phyloP scores from a whole-genome alignment of 1,140 invertebrate species.

The Myzus persicae region DNA sequence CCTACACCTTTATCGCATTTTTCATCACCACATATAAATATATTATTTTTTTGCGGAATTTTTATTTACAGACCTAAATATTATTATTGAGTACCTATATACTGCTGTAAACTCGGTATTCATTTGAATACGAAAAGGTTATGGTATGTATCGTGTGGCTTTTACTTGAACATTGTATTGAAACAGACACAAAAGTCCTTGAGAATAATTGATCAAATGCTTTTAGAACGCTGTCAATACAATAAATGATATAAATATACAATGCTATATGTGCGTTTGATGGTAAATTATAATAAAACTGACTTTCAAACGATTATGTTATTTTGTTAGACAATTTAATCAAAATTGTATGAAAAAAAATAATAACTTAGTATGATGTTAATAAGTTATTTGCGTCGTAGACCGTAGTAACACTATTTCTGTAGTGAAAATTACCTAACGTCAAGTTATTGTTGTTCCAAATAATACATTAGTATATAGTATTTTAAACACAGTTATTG shows the following conservation, averaged over 20 bases:
- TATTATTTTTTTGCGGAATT: not conserved
- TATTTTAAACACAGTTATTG: conserved; percentile 36
- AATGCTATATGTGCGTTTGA: not conserved
- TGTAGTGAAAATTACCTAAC: not conserved
- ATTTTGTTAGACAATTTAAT: not conserved
- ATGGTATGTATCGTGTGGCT: not conserved
- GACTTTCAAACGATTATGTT: not conserved
- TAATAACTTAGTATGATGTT: not conserved
- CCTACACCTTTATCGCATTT: not conserved
- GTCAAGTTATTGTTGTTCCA: conserved; percentile 2
- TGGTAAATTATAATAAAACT: not conserved
- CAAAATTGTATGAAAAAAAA: not conserved
- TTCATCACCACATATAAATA: conserved; percentile 3
- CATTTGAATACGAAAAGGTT: not conserved
- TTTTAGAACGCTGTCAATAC: not conserved
- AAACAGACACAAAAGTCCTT: not conserved
- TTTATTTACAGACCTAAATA: not conserved
- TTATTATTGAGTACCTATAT: not conserved
- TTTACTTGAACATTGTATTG: not conserved
- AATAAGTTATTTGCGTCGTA: not conserved
- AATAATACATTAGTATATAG: conserved; percentile 12
- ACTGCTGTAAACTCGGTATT: not conserved
- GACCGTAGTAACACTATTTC: not conserved
- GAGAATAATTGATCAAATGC: conserved; percentile 42
- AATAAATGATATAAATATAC: not conserved